These are phyloP conservation scores for Pteropus alecto DNA, from an alignment of 2,113 vertebrate genomes.

Conservation along the genomic window DNA sequence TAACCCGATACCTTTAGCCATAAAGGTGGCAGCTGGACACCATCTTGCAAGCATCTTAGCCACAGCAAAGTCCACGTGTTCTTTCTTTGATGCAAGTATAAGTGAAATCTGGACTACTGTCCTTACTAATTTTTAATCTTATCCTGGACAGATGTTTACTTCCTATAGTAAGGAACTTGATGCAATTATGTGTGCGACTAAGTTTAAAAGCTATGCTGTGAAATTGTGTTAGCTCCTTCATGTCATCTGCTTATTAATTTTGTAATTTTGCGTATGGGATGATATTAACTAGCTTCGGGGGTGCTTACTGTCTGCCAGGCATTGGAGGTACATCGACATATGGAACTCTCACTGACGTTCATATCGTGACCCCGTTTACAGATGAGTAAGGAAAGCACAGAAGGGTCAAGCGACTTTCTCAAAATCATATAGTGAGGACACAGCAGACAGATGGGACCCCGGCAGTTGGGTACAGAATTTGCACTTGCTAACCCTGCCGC, in stretches of 20 bases:
- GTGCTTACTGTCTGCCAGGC: neutral
- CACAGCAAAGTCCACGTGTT: neutral
- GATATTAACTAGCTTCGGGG: neutral
- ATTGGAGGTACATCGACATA: neutral
- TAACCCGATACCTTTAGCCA: neutral
- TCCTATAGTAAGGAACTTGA: neutral
- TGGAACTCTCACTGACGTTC: neutral
- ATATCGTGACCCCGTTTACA: neutral
- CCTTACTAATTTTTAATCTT: neutral
- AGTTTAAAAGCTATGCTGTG: neutral
- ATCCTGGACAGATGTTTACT: neutral
- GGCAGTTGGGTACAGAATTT: neutral
- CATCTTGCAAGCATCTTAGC: neutral
- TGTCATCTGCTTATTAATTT: neutral
- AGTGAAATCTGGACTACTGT: neutral
- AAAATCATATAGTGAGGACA: neutral
- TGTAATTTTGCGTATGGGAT: neutral
- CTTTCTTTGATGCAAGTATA: neutral
- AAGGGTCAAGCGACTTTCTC: neutral
- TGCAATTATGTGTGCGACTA: neutral
- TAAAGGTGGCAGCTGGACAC: neutral
- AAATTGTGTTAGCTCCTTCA: neutral
- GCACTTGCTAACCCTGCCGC: neutral
- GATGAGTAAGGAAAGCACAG: neutral
- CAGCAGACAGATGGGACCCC: neutral